Base-by-base conservation (phyloP, 2,888 invertebrate species). In the Ophioninae sp. region DNA sequence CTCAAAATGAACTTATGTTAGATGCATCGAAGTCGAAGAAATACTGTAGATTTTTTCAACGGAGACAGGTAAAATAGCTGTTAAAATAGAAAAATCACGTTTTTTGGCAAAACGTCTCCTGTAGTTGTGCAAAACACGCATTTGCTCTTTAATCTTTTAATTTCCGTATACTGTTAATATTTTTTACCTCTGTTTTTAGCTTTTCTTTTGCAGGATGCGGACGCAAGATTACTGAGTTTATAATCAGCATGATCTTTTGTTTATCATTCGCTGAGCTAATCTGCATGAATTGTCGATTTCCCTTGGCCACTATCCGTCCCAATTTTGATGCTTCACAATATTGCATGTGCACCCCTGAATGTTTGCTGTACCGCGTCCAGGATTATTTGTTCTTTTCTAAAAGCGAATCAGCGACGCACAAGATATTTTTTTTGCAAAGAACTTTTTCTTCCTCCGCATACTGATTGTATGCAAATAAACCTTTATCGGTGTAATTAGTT, bases 241-340 rank as follows among this genome's bases (percentile, higher is more conserved):
- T 59, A 23, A 23, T 76, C 20, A 39, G 68, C 76, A 76, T 76
- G 76, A 7, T 41, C 68, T 76, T 41, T 68, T 76, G 23, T 59
- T 0, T 37, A 59, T 20, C 23, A 44, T 51, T 56, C 6, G 20
- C 41, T 44, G 44, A 44, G 1, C 39, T 37, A 65, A 51, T 51
- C 17, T 6, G 51, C 51, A 51, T 51, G 51, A 10, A 13, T 10
- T 22, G 58, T 20, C 20, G 7, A 41, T n/a, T 41, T 39, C 30
- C 30, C 23, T 63, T 23, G 22, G 30, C 23, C 9, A 6, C 13
- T 64, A 13, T 63, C 1, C 51, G n/a, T 20, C 8, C 13, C 0
- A 2, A 7, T 6, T 20, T 71, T 39, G 22, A 10, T 51, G 61
- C 44, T 85, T 82, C 23, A 20, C 78, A 81, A 73, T 69, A 9